These are phyloP conservation scores for Seladonia tumulorum DNA, from an alignment of 2,888 invertebrate species.

Conservation along the genomic window DNA sequence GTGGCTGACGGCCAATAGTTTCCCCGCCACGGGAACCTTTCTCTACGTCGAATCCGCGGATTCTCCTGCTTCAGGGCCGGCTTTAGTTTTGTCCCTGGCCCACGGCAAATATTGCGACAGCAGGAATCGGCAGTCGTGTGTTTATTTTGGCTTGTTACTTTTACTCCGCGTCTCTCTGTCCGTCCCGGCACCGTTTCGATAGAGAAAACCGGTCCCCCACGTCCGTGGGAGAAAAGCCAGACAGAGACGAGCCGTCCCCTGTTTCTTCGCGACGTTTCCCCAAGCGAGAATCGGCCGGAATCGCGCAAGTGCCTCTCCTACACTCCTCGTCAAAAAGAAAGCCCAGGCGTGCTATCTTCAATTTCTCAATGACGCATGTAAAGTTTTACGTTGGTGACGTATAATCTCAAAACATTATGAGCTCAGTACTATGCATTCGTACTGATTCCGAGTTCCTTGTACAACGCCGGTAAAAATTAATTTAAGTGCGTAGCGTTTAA, in stretches of 20 bases:
- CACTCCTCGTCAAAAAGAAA: too few species aligned
- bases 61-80: constrained; percentile 21
- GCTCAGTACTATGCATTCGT: too few species aligned
- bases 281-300: neutral
- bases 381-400: too few species aligned
- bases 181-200: constrained; percentile 20
- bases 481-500: too few species aligned
- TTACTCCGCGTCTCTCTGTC: constrained; percentile 53
- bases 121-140: constrained; percentile 75
- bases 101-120: constrained; percentile 75
- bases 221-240: constrained; percentile 43
- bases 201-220: neutral
- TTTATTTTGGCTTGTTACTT: constrained; percentile 77
- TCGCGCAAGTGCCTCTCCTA: neutral
- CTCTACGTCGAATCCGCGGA: neutral
- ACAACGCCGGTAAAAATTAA: too few species aligned
- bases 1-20: constrained; percentile 59
- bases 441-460: too few species aligned
- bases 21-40: neutral
- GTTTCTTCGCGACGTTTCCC: neutral
- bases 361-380: too few species aligned
- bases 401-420: too few species aligned
- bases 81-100: constrained; percentile 68
- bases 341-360: too few species aligned
- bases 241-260: constrained; percentile 22